phyloP scores from a whole-genome alignment of 2,888 invertebrate species.

The Nemotelus nigrinus region DNA sequence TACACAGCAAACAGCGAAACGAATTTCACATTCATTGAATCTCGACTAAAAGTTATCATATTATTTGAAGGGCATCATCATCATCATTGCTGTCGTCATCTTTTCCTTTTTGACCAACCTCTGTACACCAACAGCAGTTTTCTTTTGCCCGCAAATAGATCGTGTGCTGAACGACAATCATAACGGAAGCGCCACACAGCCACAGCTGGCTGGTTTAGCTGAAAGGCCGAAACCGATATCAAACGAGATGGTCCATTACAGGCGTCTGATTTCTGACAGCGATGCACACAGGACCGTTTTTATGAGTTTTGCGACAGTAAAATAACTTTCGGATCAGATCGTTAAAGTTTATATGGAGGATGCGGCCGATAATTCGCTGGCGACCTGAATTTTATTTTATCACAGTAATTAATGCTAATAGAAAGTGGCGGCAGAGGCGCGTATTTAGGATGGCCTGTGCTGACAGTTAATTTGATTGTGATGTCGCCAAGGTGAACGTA shows the following conservation, averaged over 20 bases:
- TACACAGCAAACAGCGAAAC: slow-evolving; percentile 21
- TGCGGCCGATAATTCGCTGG: slow-evolving; percentile 28
- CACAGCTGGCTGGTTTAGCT: not conserved
- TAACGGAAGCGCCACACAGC: not conserved
- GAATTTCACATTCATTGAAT: slow-evolving; percentile 35
- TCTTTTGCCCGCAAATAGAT: not conserved
- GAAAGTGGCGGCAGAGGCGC: not conserved
- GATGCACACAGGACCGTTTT: slow-evolving; percentile 10
- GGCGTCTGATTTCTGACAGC: slow-evolving; percentile 33
- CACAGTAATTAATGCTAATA: slow-evolving; percentile 26
- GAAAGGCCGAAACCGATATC: not conserved
- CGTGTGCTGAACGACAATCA: not conserved
- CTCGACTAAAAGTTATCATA: slow-evolving; percentile 33
- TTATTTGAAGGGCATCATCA: slow-evolving; percentile 13
- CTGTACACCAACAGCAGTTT: not conserved
- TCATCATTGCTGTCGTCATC: not conserved
- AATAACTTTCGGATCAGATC: slow-evolving; percentile 24
- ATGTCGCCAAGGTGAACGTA: not conserved
- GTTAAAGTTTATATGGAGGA: slow-evolving; percentile 33
- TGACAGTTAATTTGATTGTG: no score
- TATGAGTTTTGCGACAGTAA: slow-evolving; percentile 19
- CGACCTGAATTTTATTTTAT: slow-evolving; percentile 34
- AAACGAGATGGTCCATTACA: not conserved
- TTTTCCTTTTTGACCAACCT: slow-evolving; percentile 22
- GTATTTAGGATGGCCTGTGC: not conserved